These are phyloP conservation scores for Pectinophora gossypiella DNA, from an alignment of 1,140 invertebrate species.

Conservation along the genomic window DNA sequence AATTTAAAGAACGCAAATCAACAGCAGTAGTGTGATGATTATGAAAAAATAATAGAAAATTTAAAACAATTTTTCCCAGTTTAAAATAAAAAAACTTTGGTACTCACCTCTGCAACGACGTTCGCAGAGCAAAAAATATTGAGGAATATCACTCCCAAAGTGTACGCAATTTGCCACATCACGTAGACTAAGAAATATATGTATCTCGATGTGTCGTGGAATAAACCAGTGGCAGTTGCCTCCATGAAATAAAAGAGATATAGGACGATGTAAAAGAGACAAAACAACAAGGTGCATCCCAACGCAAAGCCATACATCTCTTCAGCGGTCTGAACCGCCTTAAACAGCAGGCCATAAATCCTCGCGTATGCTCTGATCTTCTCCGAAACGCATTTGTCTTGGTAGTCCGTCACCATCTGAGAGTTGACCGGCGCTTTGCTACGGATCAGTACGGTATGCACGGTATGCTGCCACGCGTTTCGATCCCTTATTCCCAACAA, in stretches of 20 bases:
- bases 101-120: constrained; percentile 34
- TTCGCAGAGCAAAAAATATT: constrained; percentile 34
- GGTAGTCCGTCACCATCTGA: constrained; percentile 20
- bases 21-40: too few species aligned
- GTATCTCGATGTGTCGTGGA: constrained; percentile 37
- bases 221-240: constrained; percentile 46
- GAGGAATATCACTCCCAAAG: constrained; percentile 25
- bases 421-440: constrained; percentile 15
- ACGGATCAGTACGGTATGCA: constrained; percentile 21
- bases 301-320: constrained; percentile 39
- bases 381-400: constrained; percentile 34
- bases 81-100: too few species aligned
- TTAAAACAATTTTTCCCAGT: too few species aligned
- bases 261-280: constrained; percentile 28
- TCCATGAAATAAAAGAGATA: constrained; percentile 60
- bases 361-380: constrained; percentile 42
- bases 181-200: constrained; percentile 40
- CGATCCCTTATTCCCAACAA: constrained; percentile 27
- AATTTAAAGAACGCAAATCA: too few species aligned
- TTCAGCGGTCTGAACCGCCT: constrained; percentile 23
- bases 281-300: constrained; percentile 29
- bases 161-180: constrained; percentile 38
- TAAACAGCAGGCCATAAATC: constrained; percentile 38
- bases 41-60: too few species aligned
- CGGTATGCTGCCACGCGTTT: constrained; percentile 23